phyloP scores from a whole-genome alignment of 2,797 vertebrate genomes.

The Coranthus polyacanthus region DNA sequence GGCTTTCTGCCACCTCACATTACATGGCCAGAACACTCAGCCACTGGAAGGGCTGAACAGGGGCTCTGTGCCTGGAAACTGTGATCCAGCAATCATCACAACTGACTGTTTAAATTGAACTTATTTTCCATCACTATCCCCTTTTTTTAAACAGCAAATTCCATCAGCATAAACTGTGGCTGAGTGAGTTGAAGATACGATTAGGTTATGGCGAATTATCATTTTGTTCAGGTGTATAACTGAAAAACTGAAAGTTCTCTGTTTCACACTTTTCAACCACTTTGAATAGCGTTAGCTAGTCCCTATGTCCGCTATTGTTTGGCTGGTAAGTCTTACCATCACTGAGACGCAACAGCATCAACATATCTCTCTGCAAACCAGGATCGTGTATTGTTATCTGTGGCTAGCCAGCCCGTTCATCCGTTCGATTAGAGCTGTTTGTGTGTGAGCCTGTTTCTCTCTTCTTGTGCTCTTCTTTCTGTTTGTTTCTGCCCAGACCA shows the following conservation, averaged over 20 bases:
- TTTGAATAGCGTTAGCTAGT: neutral
- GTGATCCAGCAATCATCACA: slow-evolving; percentile 75
- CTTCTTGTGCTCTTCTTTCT: slow-evolving; percentile 26
- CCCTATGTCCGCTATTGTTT: slow-evolving; percentile 14
- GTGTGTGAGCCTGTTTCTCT: slow-evolving; percentile 34
- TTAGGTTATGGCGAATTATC: neutral
- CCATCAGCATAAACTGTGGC: slow-evolving; percentile 3
- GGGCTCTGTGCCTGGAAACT: slow-evolving; percentile 73
- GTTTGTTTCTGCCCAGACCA: slow-evolving; percentile 42
- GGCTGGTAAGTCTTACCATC: no score
- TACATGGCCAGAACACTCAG: slow-evolving; percentile 79
- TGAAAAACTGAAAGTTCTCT: neutral
- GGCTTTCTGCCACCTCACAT: slow-evolving; percentile 81
- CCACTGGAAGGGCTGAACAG: slow-evolving; percentile 64
- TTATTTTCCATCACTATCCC: slow-evolving; percentile 57
- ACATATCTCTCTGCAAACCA: slow-evolving; percentile 39
- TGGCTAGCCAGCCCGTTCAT: slow-evolving; percentile 30
- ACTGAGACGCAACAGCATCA: no score
- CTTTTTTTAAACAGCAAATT: slow-evolving; percentile 29
- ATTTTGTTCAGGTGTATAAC: no score
- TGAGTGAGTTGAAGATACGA: neutral
- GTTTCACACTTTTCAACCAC: neutral
- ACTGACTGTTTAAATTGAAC: slow-evolving; percentile 76
- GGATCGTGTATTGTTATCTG: slow-evolving; percentile 42
- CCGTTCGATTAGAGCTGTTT: slow-evolving; percentile 44